These are phyloP conservation scores for Xylophagus ater DNA, from an alignment of 2,888 invertebrate species.

Conservation along the genomic window DNA sequence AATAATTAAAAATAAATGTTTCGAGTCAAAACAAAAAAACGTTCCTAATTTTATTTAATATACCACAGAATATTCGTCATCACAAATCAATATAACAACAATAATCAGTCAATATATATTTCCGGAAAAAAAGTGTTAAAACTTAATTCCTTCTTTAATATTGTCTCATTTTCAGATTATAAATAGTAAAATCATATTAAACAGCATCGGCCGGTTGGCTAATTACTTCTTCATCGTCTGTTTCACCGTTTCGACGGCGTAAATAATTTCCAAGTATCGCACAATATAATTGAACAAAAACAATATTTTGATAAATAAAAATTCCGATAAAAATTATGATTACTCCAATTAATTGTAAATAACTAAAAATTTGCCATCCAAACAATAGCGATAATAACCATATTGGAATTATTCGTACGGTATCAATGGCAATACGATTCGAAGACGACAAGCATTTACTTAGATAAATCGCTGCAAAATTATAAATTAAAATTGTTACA, in stretches of 20 bases:
- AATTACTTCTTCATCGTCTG: slow-evolving; percentile 19
- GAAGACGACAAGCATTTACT: slow-evolving; percentile 91
- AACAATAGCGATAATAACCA: slow-evolving; percentile 66
- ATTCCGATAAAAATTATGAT: slow-evolving; percentile 64
- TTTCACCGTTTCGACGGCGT: slow-evolving; percentile 26
- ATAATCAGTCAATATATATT: too few species aligned
- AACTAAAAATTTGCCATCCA: slow-evolving; percentile 72
- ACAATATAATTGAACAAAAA: slow-evolving; percentile 34
- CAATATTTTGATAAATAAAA: slow-evolving; percentile 65
- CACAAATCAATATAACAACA: too few species aligned
- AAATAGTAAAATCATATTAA: too few species aligned
- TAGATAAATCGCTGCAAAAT: slow-evolving; percentile 82
- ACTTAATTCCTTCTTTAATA: too few species aligned
- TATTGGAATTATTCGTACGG: slow-evolving; percentile 78
- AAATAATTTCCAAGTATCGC: slow-evolving; percentile 23
- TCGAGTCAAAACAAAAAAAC: too few species aligned
- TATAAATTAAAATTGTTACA: slow-evolving; percentile 85
- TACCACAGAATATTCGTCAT: too few species aligned
- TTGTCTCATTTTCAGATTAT: too few species aligned
- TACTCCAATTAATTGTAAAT: slow-evolving; percentile 70
- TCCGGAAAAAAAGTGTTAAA: too few species aligned
- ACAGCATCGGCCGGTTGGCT: slow-evolving; percentile 29
- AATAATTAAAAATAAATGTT: too few species aligned
- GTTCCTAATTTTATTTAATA: too few species aligned
- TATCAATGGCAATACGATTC: slow-evolving; percentile 81